Percentiles rank a stretch among this genome's conserved stretches.
phyloP scores from a whole-genome alignment of 2,888 invertebrate genomes.

The Protonemura montana region DNA sequence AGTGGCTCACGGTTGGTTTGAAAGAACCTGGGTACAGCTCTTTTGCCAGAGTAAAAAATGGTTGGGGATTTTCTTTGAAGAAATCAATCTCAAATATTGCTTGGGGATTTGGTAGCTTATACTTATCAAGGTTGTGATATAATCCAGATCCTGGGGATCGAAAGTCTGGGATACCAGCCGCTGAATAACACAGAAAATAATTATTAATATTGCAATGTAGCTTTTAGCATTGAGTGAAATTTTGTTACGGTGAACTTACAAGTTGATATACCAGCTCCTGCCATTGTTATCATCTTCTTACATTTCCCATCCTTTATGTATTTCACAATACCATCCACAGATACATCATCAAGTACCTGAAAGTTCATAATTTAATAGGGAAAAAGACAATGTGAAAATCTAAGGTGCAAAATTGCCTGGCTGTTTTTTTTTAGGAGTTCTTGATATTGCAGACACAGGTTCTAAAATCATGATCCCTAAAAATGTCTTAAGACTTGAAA shows the following conservation, averaged over 20 bases:
- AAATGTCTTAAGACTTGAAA: background rate
- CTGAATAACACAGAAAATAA: constrained; percentile 60
- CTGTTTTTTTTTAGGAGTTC: too few species aligned
- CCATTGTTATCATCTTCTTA: constrained; percentile 89
- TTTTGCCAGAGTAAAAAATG: constrained; percentile 90
- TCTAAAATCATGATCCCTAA: background rate
- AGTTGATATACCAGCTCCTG: constrained; percentile 96
- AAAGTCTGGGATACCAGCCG: constrained; percentile 96
- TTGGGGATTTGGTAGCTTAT: constrained; percentile 88
- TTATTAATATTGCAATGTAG: background rate
- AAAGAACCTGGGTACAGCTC: constrained; percentile 87
- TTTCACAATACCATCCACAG: constrained; percentile 77
- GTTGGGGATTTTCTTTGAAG: constrained; percentile 87
- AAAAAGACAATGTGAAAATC: too few species aligned
- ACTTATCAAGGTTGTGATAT: constrained; percentile 90
- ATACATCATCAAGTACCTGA: constrained; percentile 73
- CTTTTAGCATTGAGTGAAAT: background rate
- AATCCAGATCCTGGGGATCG: constrained; percentile 91
- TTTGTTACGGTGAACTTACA: constrained; percentile 67
- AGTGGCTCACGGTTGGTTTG: constrained; percentile 89
- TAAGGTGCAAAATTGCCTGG: too few species aligned
- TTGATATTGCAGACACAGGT: background rate
- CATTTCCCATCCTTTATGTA: constrained; percentile 81
- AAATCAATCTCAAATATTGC: constrained; percentile 91
- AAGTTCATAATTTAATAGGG: background rate